Evolutionary conservation across 2,797 vertebrate genomes (phyloP).

Genomic region (Helicolenus hilgendorfi): DNA sequence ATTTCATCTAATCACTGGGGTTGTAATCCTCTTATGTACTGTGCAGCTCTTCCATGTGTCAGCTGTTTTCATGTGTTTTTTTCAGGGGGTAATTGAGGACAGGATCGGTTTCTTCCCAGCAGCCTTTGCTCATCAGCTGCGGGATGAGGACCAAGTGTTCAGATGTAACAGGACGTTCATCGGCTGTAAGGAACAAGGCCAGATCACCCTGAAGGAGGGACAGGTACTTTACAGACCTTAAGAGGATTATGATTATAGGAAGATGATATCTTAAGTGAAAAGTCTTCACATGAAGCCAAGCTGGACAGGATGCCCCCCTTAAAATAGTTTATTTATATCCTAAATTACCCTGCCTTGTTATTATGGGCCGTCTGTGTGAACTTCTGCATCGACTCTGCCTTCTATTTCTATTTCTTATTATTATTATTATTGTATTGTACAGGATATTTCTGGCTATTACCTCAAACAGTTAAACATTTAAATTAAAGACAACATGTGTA

Average conservation of each 20-base stretch:
- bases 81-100: constrained; percentile 95
- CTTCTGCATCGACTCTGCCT: background rate
- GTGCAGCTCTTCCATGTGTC: background rate
- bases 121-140: constrained; percentile 95
- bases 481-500: background rate
- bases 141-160: constrained; percentile 93
- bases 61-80: constrained; percentile 17
- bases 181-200: constrained; percentile 97
- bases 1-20: background rate
- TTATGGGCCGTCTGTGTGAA: background rate
- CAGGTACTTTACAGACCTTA: constrained; percentile 89
- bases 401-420: background rate
- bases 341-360: background rate
- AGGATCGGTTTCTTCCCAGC: constrained; percentile 97
- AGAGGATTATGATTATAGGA: background rate
- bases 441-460: background rate
- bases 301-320: background rate
- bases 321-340: background rate
- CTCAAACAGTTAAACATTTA: background rate
- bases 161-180: constrained; percentile 95
- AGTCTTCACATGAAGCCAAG: background rate
- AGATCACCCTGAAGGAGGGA: constrained; percentile 97
- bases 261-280: background rate
- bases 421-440: background rate
- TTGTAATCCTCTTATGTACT: constrained; percentile 13